A percentile compares a stretch with the other conserved stretches of the same genome.
Conservation (phyloP, 2,888 invertebrate species). For the Rotaria magnacalcarata region DNA sequence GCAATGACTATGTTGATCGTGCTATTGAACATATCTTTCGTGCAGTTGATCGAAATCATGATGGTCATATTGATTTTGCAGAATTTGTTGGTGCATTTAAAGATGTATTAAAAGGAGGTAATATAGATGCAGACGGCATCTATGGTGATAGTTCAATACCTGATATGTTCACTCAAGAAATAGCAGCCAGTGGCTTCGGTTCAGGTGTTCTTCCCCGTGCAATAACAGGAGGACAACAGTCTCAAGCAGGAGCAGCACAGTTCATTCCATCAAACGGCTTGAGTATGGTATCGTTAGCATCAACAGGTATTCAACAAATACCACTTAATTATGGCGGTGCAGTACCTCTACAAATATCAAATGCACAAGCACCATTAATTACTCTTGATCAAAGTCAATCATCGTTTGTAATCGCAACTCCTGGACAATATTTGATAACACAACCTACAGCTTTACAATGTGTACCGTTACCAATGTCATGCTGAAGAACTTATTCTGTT, state of each 20-base stretch:
- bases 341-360: background rate
- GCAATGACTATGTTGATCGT: conserved; percentile 29
- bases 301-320: background rate
- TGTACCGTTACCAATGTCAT: conserved; percentile 10
- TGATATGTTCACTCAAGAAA: background rate
- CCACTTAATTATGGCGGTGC: background rate
- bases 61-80: conserved; percentile 28
- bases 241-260: background rate
- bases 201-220: background rate
- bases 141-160: background rate
- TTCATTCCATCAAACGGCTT: background rate
- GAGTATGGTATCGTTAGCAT: background rate
- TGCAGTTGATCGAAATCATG: conserved; percentile 6
- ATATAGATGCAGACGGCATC: background rate
- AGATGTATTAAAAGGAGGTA: background rate
- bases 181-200: background rate
- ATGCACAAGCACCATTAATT: background rate
- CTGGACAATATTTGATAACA: conserved; percentile 14
- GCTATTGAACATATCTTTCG: conserved; percentile 29
- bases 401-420: background rate
- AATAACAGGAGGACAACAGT: background rate
- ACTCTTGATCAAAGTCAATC: background rate
- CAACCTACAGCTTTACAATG: conserved; percentile 34
- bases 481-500: background rate
- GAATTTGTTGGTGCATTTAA: conserved; percentile 37